A percentile compares a stretch with the other conserved stretches of the same genome.
phyloP scores from a whole-genome alignment of 2,888 invertebrate genomes.

The Limnephilus marmoratus region DNA sequence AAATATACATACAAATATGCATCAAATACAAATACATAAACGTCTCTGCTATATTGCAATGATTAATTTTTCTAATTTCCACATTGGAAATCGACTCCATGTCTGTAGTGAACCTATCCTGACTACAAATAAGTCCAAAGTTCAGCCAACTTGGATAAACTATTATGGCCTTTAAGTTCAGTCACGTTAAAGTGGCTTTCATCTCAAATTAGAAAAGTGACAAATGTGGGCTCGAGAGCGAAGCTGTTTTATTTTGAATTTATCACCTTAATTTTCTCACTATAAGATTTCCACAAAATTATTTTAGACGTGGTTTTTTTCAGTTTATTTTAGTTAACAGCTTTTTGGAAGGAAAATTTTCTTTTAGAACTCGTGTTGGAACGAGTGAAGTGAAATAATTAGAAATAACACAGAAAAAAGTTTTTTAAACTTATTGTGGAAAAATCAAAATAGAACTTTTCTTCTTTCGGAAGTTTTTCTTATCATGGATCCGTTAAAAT shows the following conservation, averaged over 20 bases:
- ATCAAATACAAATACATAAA: neutral
- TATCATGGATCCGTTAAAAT: too few species aligned
- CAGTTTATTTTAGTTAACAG: neutral
- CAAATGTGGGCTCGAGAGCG: conserved; percentile 13
- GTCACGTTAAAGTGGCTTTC: conserved; percentile 32
- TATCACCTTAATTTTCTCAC: conserved; percentile 25
- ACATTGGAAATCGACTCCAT: neutral
- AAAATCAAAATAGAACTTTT: too few species aligned
- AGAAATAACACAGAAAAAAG: neutral
- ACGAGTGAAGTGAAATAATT: neutral
- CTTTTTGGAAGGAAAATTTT: neutral
- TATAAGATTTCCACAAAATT: neutral
- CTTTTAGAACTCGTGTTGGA: neutral
- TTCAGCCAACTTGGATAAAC: conserved; percentile 22
- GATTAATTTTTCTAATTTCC: conserved; percentile 14
- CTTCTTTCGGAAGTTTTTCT: too few species aligned
- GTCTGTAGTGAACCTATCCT: neutral
- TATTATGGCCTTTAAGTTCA: conserved; percentile 22
- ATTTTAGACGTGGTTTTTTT: neutral
- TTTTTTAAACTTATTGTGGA: too few species aligned
- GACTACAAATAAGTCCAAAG: neutral
- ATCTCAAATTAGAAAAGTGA: conserved; percentile 6
- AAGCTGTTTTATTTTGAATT: conserved; percentile 39
- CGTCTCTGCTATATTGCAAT: neutral
- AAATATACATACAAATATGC: too few species aligned